Evolutionary conservation across 64 coral and sea anemone genomes (phyloP), one percentile per base, ranked within the genome.

Genomic region (Porites lutea): DNA sequence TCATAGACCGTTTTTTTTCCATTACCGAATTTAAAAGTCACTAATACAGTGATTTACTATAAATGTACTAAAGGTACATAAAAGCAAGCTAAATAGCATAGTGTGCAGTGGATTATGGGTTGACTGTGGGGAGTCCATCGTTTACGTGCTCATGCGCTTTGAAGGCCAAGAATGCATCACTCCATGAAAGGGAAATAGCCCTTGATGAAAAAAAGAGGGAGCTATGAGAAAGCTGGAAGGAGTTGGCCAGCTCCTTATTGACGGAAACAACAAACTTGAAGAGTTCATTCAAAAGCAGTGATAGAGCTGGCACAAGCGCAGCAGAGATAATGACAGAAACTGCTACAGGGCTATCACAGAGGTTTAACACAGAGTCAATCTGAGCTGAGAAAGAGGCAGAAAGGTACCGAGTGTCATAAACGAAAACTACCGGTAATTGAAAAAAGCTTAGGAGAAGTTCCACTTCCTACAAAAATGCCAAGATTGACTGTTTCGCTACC

Each of bases 81-180:
- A 1, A 37, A 37, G 27, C 27, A 37, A 37, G 27, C 27, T 37
- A 37, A 37, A 37, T 37, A 37, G 27, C 27, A 37, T 37, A 37
- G 27, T 37, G 27, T 37, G 27, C 27, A 37, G 27, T 37, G 27
- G 27, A 37, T 37, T 37, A 37, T 37, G 27, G 27, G 27, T 37
- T 37, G 27, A 37, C 27, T 37, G 27, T 37, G 27, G 27, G 1
- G 27, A 1, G 27, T 0, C 27, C 27, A 37, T 37, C 27, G 0
- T 37, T 37, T 37, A 37, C 27, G 27, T 37, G 27, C 27, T 37
- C 27, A 1, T 37, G 27, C 27, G n/a, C 59, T 83, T 83, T 83
- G 59, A 83, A 83, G 80, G 64, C 80, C 80, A 83, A 83, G 59
- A 83, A 83, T 83, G 58, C 58, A n/a, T 78, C 48, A 78, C 53